phyloP scores from a whole-genome alignment of 2,113 vertebrate species.

The Silurus meridionalis region DNA sequence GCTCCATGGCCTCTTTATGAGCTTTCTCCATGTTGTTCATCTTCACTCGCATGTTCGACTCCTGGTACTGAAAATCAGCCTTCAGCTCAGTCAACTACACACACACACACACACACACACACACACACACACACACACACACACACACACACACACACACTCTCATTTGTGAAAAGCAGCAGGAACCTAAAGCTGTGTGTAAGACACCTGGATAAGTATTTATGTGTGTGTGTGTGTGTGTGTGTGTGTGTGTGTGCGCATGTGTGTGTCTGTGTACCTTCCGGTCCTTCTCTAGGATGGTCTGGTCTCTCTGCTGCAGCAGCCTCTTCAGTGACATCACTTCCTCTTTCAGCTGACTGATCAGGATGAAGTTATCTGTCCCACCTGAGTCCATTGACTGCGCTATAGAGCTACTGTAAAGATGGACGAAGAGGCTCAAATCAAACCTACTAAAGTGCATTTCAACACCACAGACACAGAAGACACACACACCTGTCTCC shows the following conservation, averaged over 20 bases:
- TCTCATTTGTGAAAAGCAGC: too few relatives aligned
- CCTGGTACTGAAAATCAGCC: slow-evolving; percentile 98
- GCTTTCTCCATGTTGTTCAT: slow-evolving; percentile 99
- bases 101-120: slow-evolving; percentile 10
- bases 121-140: slow-evolving; percentile 4
- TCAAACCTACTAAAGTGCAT: neutral
- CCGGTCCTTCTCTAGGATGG: slow-evolving; percentile 95
- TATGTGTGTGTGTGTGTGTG: slow-evolving; percentile 67
- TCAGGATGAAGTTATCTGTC: slow-evolving; percentile 98
- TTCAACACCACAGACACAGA: neutral
- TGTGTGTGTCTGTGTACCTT: slow-evolving; percentile 74
- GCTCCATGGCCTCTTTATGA: slow-evolving; percentile 94
- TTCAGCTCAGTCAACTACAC: slow-evolving; percentile 92
- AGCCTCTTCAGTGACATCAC: slow-evolving; percentile 95
- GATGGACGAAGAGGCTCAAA: slow-evolving; percentile 38
- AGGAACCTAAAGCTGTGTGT: neutral
- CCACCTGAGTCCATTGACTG: slow-evolving; percentile 97
- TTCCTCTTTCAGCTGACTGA: slow-evolving; percentile 99
- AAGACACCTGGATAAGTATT: slow-evolving; percentile 32
- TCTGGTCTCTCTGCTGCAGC: slow-evolving; percentile 86
- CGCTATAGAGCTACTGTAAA: slow-evolving; percentile 93
- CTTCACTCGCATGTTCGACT: slow-evolving; percentile 95
- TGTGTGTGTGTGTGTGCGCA: slow-evolving; percentile 63
- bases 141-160: neutral
- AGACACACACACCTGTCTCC: slow-evolving; percentile 3